Base-by-base conservation (phyloP, 2,797 vertebrate species). In the Bovichtus diacanthus region DNA sequence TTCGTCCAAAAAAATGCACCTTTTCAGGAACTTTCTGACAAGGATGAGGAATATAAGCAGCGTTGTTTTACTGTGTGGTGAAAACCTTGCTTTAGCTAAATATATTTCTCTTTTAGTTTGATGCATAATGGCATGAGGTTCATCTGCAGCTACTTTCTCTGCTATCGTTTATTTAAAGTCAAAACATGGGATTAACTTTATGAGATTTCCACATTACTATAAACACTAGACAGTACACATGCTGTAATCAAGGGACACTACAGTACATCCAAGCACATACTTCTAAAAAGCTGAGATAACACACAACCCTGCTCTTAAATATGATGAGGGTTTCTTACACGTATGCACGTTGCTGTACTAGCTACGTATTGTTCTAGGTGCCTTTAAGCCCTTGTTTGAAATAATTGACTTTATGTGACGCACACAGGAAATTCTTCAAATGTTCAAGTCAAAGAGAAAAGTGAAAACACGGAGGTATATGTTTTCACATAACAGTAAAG, bases 11-110 rank as follows among this genome's bases (percentile, higher is more conserved):
- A 71, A 68, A 55, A 50, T 11, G 39, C 6, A 70, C 44, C 59
- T 59, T 76, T 73, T 29, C 43, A 72, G 16, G 8, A 36, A 18
- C 23, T 50, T 44, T 68, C n/a, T 76, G 77, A 81, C 10, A 12
- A 18, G 25, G 12, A 49, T 19, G 18, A 43, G 23, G 13, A 59
- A 27, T 29, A 70, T 15, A 50, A 70, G 7, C 11, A 13, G 19
- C 10, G 23, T 51, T 61, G 60, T 27, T 71, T 49, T 53, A 21
- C 23, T 36, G 34, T 47, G 53, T 56, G 13, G 18, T 53, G 54
- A 71, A 61, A 38, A 55, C n/a, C 6, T 25, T 9, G 23, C 23
- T 47, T 25, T 54, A 18, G 4, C 16, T 34, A 50, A 81, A 56
- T 64, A 58, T 1, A 51, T 23, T 21, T 9, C 21, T 43, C 38